Conservation (phyloP, 2,888 invertebrate species). For the Scaptomyza cyrtandrae region DNA sequence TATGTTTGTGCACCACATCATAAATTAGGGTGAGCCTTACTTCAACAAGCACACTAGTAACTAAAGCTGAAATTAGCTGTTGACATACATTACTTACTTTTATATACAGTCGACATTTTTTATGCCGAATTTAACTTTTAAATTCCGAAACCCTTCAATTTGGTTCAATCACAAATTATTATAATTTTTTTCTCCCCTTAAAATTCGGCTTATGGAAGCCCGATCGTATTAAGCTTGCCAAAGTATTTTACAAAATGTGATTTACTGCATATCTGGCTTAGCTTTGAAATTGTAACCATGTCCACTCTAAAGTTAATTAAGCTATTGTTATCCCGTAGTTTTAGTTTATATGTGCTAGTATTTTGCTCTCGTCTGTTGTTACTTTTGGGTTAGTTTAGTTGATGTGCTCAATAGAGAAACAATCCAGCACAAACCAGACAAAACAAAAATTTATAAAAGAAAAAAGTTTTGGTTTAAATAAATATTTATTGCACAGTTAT, state of each 20-base stretch:
- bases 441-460: neutral
- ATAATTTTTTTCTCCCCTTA: too few relatives aligned
- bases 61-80: too few relatives aligned
- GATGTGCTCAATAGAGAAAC: neutral
- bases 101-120: too few relatives aligned
- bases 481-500: conserved; percentile 69
- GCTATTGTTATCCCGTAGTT: conserved; percentile 19
- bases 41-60: too few relatives aligned
- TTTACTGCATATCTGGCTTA: too few relatives aligned
- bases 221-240: too few relatives aligned
- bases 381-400: neutral
- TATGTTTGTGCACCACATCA: neutral
- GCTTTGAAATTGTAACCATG: neutral
- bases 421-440: neutral
- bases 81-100: too few relatives aligned
- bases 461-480: conserved; percentile 14
- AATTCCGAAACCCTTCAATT: too few relatives aligned
- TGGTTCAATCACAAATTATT: too few relatives aligned
- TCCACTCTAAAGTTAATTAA: conserved; percentile 19
- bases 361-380: neutral
- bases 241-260: too few relatives aligned
- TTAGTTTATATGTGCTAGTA: neutral
- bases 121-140: too few relatives aligned
- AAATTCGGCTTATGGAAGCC: too few relatives aligned
- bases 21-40: conserved; percentile 14